Evolutionary conservation across 1,140 invertebrate species (phyloP).

Genomic region (Phortica variegata): DNA sequence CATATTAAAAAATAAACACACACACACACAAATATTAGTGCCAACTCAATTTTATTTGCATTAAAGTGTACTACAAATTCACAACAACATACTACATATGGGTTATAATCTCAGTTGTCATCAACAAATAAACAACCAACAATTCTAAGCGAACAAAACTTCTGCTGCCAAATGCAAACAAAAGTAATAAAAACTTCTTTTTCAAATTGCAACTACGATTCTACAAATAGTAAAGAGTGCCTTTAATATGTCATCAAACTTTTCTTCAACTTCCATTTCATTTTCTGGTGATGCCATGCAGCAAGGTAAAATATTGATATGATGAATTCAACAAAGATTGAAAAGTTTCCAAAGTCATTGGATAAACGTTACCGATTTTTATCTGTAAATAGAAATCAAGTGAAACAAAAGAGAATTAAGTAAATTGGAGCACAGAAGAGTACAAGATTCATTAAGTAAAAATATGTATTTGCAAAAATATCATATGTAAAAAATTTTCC

Average conservation of each 20-base stretch:
- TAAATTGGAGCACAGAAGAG: conserved; percentile 37
- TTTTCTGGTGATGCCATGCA: conserved; percentile 47
- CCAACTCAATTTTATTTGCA: too few species aligned
- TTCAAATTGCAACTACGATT: not conserved
- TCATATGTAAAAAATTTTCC: not conserved
- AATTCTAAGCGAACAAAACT: too few species aligned
- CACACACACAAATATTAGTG: too few species aligned
- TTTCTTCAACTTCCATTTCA: conserved; percentile 42
- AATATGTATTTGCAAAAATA: not conserved
- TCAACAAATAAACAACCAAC: too few species aligned
- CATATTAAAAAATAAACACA: too few species aligned
- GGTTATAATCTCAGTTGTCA: conserved; percentile 46
- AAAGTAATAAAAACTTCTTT: not conserved
- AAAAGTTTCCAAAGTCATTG: conserved; percentile 55
- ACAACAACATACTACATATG: too few species aligned
- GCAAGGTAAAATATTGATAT: conserved; percentile 52
- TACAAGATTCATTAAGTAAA: not conserved
- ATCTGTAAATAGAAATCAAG: conserved; percentile 33
- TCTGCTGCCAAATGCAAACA: not conserved
- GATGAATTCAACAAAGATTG: conserved; percentile 51
- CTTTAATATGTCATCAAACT: conserved; percentile 12
- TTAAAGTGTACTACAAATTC: too few species aligned
- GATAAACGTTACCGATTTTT: conserved; percentile 47
- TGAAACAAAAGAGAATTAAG: conserved; percentile 4
- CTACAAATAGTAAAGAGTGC: not conserved